Conservation (phyloP, 2,113 vertebrate species). For the Prunella fulvescens region DNA sequence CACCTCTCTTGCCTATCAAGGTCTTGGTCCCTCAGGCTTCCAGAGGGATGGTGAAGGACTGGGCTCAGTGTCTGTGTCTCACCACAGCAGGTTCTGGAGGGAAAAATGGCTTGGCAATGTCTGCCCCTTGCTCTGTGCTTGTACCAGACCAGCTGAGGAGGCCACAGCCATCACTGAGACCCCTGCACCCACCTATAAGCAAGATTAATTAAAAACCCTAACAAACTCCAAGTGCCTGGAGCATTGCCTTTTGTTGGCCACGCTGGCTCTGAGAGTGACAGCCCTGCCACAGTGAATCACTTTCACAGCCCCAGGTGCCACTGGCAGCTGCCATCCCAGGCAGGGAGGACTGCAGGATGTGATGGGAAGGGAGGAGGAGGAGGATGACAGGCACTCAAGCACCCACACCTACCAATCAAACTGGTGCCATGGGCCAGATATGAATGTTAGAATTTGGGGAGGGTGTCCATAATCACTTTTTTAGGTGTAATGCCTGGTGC, state of each 20-base stretch:
- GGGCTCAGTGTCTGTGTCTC: accelerated
- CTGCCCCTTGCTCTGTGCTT: not conserved
- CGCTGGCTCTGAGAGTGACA: not conserved
- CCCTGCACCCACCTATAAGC: not conserved
- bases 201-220: not conserved
- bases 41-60: not conserved
- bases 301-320: not conserved
- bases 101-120: not conserved
- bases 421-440: not conserved
- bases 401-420: not conserved
- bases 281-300: not conserved
- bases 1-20: not conserved
- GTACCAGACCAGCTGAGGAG: not conserved
- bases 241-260: not conserved
- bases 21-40: not conserved
- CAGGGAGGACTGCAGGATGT: not conserved
- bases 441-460: no score
- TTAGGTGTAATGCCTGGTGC: accelerated
- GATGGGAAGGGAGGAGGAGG: not conserved
- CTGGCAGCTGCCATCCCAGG: not conserved
- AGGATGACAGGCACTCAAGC: not conserved
- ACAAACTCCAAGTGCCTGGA: not conserved
- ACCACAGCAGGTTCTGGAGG: accelerated
- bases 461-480: not conserved
- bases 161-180: not conserved